Evolutionary conservation across 2,797 vertebrate species (phyloP), one percentile per base, ranked within the genome.

Genomic region (Euthynnus affinis): DNA sequence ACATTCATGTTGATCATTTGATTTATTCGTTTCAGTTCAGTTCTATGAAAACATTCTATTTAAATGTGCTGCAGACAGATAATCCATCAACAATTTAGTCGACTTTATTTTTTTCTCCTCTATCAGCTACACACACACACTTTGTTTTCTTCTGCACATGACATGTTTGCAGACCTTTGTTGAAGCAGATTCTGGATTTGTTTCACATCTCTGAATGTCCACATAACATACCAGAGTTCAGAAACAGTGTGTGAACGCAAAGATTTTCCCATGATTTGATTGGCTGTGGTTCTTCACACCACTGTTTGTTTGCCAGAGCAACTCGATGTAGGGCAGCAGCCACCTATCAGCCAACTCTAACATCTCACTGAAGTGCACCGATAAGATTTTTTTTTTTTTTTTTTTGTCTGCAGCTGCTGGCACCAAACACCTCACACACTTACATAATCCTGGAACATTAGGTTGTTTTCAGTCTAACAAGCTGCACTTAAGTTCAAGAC

Each of bases 331-430:
- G 85, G 71, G 25, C 83, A 75, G 74, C 22, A 18, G 71, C 44
- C 20, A 10, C 1, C 23, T 70, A 52, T 81, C 65, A 22, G 49
- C 4, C 1, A 1, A 51, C 62, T 59, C 20, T 46, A 44, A 1
- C 1, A 18, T 81, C 74, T 69, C 76, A 71, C 63, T 44, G 32
- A 80, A 87, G 79, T 60, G 49, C 62, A 55, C 69, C 34, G 86
- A 89, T 88, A 85, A 88, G 72, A 73, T 52, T 53, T 34, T 23
- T 55, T 60, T 52, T 52, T 53, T 34, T 23, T 55, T 60, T 52
- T 53, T 34, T 23, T 51, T 61, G 48, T 76, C 6, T 0, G 42
- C 87, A 61, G 66, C 67, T 18, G 22, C 25, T 59, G 52, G 70
- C 69, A 61, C 6, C 2, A 1, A 1, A 56, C 32, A 27, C 23